A percentile compares a stretch with the other conserved stretches of the same genome.
phyloP scores from a whole-genome alignment of 53 echinoderm and acorn worm species.

The Luidia sarsii region DNA sequence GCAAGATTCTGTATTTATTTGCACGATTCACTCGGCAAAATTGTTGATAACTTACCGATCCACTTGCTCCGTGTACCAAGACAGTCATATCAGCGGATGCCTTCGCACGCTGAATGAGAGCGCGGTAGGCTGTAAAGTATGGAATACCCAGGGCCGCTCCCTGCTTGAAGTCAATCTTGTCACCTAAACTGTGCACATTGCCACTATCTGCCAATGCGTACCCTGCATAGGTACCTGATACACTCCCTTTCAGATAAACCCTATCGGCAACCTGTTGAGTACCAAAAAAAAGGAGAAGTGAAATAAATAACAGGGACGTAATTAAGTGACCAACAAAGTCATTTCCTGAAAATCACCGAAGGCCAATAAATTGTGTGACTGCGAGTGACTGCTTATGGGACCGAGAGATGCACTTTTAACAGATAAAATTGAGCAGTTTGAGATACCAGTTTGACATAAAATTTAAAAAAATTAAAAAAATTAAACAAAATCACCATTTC shows the following conservation, averaged over 20 bases:
- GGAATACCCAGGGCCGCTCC: constrained; percentile 92
- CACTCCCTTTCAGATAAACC: constrained; percentile 61
- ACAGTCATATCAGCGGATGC: constrained; percentile 76
- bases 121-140: constrained; percentile 93
- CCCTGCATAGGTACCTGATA: constrained; percentile 81
- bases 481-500: too few relatives aligned
- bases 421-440: too few relatives aligned
- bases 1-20: too few relatives aligned
- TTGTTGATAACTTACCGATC: constrained; percentile 94
- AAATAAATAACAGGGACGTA: too few relatives aligned
- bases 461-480: too few relatives aligned
- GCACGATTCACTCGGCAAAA: too few relatives aligned
- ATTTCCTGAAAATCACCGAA: too few relatives aligned
- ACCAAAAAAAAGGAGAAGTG: not conserved
- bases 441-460: too few relatives aligned
- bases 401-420: too few relatives aligned
- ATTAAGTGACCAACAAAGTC: too few relatives aligned
- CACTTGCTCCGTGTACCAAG: constrained; percentile 94
- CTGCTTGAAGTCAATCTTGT: constrained; percentile 76
- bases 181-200: constrained; percentile 55
- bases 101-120: constrained; percentile 71
- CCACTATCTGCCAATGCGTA: constrained; percentile 67
- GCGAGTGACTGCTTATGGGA: too few relatives aligned
- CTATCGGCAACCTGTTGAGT: constrained; percentile 79
- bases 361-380: too few relatives aligned